These are phyloP conservation scores for Nymphicus hollandicus DNA, from an alignment of 2,113 vertebrate genomes.

Conservation along the genomic window DNA sequence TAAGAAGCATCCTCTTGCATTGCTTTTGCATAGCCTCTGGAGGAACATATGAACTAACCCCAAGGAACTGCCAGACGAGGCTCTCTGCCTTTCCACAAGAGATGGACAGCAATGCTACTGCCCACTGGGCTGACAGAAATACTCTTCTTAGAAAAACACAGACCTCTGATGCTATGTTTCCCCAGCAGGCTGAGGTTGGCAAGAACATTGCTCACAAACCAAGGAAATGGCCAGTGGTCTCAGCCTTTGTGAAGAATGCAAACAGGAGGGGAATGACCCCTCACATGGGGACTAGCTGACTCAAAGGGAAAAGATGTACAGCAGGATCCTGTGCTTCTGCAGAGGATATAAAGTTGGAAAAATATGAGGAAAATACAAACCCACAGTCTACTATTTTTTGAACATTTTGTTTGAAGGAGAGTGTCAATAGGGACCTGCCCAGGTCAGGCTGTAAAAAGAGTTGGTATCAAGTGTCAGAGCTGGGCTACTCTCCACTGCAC, in stretches of 20 bases:
- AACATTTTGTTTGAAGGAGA: not conserved
- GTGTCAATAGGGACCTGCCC: not conserved
- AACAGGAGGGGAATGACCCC: not conserved
- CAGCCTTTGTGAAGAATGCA: not conserved
- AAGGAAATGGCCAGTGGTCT: not conserved
- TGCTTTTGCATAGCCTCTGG: not conserved
- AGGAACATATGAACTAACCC: not conserved
- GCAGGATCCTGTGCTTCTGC: not conserved
- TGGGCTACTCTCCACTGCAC: not conserved
- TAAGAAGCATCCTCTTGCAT: not conserved
- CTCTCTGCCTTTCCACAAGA: not conserved
- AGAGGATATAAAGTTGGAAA: not conserved
- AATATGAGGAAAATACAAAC: not conserved
- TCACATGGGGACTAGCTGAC: not conserved
- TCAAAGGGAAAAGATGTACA: not conserved
- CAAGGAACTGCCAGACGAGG: not conserved
- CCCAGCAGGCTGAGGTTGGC: not conserved
- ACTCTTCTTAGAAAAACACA: not conserved
- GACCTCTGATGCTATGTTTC: not conserved
- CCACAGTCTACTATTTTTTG: not conserved
- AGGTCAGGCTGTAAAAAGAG: not conserved
- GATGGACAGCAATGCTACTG: not conserved
- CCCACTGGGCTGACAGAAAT: not conserved
- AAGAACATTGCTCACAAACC: not conserved
- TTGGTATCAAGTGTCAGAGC: not conserved